Conservation (phyloP, 2,797 vertebrate genomes). For the Pteropus rufus region DNA sequence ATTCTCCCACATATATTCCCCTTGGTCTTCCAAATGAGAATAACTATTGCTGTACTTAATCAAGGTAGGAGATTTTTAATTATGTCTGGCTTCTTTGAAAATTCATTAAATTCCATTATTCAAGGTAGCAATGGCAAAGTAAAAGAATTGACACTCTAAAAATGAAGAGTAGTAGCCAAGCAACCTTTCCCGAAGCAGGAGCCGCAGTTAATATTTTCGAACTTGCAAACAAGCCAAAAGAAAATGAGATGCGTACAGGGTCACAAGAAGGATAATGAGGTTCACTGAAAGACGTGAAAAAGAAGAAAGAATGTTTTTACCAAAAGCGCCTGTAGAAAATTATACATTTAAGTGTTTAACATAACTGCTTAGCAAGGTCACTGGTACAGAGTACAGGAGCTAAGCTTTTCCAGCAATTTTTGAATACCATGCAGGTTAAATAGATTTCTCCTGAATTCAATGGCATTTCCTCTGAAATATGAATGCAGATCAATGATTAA, state of each 20-base stretch:
- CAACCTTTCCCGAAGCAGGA: slow-evolving; percentile 68
- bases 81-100: slow-evolving; percentile 21
- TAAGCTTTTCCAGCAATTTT: slow-evolving; percentile 80
- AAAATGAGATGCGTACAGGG: slow-evolving; percentile 79
- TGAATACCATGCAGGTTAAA: slow-evolving; percentile 82
- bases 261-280: slow-evolving; percentile 80
- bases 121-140: not conserved
- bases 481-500: slow-evolving; percentile 83
- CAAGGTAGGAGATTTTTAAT: slow-evolving; percentile 58
- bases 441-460: slow-evolving; percentile 80
- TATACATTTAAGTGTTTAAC: slow-evolving; percentile 81
- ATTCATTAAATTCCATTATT: slow-evolving; percentile 34
- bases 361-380: slow-evolving; percentile 81
- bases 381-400: slow-evolving; percentile 73
- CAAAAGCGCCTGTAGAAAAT: slow-evolving; percentile 79
- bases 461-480: slow-evolving; percentile 81
- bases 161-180: slow-evolving; percentile 51
- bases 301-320: slow-evolving; percentile 72
- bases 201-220: slow-evolving; percentile 78
- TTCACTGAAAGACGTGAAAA: slow-evolving; percentile 72
- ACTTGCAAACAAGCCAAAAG: slow-evolving; percentile 76
- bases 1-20: not conserved
- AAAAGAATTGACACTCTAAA: slow-evolving; percentile 59
- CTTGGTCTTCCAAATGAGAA: slow-evolving; percentile 43
- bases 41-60: slow-evolving; percentile 39